phyloP scores from a whole-genome alignment of 2,113 vertebrate genomes.

The Physeter macrocephalus region DNA sequence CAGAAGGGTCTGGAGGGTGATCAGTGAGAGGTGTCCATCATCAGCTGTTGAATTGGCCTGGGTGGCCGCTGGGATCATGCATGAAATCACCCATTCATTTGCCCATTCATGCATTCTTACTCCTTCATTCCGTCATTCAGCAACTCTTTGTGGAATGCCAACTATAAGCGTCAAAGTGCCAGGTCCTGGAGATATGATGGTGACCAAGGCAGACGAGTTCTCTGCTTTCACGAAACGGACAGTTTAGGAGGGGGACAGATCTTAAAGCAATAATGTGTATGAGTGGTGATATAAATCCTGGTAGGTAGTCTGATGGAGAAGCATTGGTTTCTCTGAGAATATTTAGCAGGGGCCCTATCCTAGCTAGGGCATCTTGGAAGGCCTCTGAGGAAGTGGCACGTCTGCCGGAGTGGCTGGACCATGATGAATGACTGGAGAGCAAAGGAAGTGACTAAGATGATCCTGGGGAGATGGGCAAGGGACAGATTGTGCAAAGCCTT shows the following conservation, averaged over 20 bases:
- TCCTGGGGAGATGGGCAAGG: neutral
- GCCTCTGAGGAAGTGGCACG: neutral
- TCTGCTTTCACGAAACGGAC: neutral
- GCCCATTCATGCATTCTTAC: neutral
- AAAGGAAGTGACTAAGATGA: neutral
- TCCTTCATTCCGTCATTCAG: neutral
- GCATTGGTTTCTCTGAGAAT: neutral
- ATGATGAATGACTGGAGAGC: neutral
- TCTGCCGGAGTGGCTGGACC: neutral
- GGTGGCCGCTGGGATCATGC: neutral
- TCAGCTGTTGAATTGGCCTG: neutral
- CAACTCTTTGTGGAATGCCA: neutral
- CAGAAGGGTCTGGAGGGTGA: neutral
- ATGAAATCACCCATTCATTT: neutral
- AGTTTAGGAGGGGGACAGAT: neutral
- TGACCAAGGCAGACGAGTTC: neutral
- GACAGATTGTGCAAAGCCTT: neutral
- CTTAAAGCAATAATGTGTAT: neutral
- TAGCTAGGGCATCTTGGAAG: neutral
- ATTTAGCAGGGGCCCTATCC: neutral
- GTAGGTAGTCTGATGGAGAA: neutral
- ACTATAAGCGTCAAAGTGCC: neutral
- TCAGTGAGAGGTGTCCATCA: neutral
- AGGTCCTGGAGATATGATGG: neutral
- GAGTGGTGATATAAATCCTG: neutral